A percentile compares a stretch with the other conserved stretches of the same genome.
Conservation (phyloP, 2,888 invertebrate species). For the Xestobium rufovillosum region DNA sequence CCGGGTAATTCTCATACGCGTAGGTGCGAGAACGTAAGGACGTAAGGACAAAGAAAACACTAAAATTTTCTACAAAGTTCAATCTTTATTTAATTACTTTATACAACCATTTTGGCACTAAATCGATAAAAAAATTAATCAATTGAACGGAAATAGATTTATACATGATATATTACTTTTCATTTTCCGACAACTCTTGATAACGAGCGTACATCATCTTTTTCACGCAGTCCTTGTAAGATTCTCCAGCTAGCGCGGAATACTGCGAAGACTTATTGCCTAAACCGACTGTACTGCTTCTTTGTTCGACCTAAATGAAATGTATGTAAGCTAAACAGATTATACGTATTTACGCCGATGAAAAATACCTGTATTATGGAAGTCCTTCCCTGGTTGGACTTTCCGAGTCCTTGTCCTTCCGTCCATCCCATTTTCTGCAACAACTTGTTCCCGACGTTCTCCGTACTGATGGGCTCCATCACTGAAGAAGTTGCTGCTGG, state of each 20-base stretch:
- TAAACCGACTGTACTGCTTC: conserved; percentile 65
- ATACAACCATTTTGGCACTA: too few relatives aligned
- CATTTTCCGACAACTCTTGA: conserved; percentile 67
- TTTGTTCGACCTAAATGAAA: conserved; percentile 48
- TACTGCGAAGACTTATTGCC: conserved; percentile 76
- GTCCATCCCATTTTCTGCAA: conserved; percentile 99
- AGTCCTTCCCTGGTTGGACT: conserved; percentile 85
- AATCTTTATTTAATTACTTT: too few relatives aligned
- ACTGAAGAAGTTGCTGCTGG: conserved; percentile 49
- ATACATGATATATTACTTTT: too few relatives aligned
- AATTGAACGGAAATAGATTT: too few relatives aligned
- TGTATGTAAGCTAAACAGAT: too few relatives aligned
- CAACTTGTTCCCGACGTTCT: conserved; percentile 90
- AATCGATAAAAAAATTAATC: too few relatives aligned
- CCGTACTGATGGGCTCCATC: conserved; percentile 66
- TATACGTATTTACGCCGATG: too few relatives aligned
- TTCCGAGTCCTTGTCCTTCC: conserved; percentile 92
- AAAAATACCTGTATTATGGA: conserved; percentile 89
- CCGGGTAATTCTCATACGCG: conserved; percentile 30
- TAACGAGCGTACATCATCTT: conserved; percentile 85
- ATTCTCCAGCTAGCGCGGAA: conserved; percentile 72
- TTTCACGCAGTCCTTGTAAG: conserved; percentile 83
- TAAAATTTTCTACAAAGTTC: too few relatives aligned
- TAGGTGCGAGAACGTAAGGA: conserved; percentile 51
- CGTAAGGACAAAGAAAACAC: too few relatives aligned